Conservation (phyloP, 64 coral and sea anemone genomes). For the Montipora efflorescens region DNA sequence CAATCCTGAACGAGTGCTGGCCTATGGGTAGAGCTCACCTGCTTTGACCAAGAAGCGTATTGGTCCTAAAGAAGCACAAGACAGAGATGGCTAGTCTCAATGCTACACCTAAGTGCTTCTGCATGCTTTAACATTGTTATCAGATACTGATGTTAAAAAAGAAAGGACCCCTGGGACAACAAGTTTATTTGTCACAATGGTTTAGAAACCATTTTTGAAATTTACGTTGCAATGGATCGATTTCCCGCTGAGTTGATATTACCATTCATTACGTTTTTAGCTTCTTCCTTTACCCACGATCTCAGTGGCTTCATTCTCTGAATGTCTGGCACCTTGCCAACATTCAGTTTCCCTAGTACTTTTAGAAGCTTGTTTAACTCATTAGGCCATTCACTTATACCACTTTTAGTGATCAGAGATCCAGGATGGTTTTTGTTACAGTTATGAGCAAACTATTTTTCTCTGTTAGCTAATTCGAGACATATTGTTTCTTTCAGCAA, state of each 20-base stretch:
- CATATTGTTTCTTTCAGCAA: too few relatives aligned
- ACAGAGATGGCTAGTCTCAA: background rate
- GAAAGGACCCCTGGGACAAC: background rate
- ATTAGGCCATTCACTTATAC: too few relatives aligned
- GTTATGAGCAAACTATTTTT: too few relatives aligned
- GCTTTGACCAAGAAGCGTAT: conserved; percentile 55
- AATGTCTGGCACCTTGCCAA: conserved; percentile 16
- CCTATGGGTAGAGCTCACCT: conserved; percentile 47
- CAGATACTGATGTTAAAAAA: background rate
- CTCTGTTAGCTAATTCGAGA: too few relatives aligned
- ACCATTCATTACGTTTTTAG: conserved; percentile 6
- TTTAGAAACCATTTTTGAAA: background rate
- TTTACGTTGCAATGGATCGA: background rate
- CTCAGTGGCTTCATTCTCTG: conserved; percentile 27
- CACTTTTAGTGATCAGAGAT: too few relatives aligned
- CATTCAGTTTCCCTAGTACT: background rate
- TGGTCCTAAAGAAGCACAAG: conserved; percentile 47
- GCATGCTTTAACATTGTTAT: background rate
- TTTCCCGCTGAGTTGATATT: background rate
- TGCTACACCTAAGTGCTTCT: too few relatives aligned
- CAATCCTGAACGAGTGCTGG: conserved; percentile 62
- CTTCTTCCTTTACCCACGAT: conserved; percentile 19
- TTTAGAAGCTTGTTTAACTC: too few relatives aligned
- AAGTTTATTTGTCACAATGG: background rate
- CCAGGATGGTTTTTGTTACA: too few relatives aligned